Evolutionary conservation across 2,888 invertebrate genomes (phyloP), one percentile per base, ranked within the genome.

Genomic region (Catocala sponsa): DNA sequence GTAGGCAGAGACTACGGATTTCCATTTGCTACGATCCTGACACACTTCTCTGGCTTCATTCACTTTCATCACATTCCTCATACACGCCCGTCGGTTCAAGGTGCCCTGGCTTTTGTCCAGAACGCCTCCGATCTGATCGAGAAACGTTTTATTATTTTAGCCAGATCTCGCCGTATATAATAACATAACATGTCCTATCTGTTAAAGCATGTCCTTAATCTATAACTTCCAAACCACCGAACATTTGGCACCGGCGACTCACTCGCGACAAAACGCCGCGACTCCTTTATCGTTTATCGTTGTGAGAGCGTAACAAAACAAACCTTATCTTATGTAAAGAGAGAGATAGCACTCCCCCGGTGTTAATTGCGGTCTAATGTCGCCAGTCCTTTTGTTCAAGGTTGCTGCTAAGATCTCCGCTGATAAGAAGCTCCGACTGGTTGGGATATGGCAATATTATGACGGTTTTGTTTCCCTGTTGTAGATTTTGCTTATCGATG

Each of bases 341-440:
- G 15, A 25, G 35, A 47, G 56, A 53, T 57, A 54, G 12, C 44
- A 25, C 38, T 48, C 76, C 80, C 66, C 74, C 76, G 79, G 86
- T 88, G 90, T 90, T 92, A 92, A 92, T 92, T 91, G 85, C 82
- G 76, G 76, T 74, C 81, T 85, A 84, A 84, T 85, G 81, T 75
- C 72, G 64, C 68, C 65, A 69, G 80, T 75, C 78, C 79, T 78
- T 83, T 80, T 79, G 73, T 79, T 76, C 35, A 12, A 6, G 6
- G 25, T 25, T 44, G 50, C 44, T 33, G 9, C 15, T 13, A 9
- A 48, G 32, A 33, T 32, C 33, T 1, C 11, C 48, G 33, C 33
- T 10, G 48, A 48, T 48, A 48, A 48, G 32, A 38, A 49, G 35
- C 33, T 35, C 35, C 25, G 44, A 55, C 44, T 60, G 44, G 49